phyloP scores from a whole-genome alignment of 2,113 vertebrate genomes.

The Galemys pyrenaicus region DNA sequence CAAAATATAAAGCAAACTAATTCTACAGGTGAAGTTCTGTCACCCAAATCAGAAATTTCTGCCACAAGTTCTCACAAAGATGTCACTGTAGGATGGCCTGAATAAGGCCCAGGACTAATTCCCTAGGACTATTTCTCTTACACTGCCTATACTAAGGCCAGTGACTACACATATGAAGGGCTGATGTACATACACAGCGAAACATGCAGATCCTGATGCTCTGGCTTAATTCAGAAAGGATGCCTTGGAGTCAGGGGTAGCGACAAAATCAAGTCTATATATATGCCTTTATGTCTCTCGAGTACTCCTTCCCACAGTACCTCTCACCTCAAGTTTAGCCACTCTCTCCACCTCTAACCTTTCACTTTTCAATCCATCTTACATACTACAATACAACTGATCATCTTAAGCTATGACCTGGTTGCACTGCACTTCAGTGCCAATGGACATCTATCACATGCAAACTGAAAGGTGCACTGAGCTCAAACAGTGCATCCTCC shows the following conservation, averaged over 20 bases:
- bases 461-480: too few species aligned
- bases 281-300: background rate
- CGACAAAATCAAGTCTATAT: background rate
- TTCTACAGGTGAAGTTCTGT: slow-evolving; percentile 20
- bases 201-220: background rate
- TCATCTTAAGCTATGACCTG: background rate
- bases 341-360: too few species aligned
- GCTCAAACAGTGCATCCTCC: background rate
- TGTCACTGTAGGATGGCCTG: background rate
- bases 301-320: background rate
- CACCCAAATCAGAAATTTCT: background rate
- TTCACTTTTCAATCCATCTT: background rate
- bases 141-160: background rate
- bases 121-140: background rate
- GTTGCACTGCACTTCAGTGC: background rate
- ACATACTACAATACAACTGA: background rate
- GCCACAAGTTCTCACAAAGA: background rate
- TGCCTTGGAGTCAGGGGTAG: background rate
- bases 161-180: background rate
- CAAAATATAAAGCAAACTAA: background rate
- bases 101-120: background rate
- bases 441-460: background rate
- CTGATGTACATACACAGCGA: too few species aligned
- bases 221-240: background rate
- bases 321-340: background rate